A percentile compares a stretch with the other conserved stretches of the same genome.
These are phyloP conservation scores for Lithobates sylvaticus DNA, from an alignment of 2,797 vertebrate genomes.

Conservation along the genomic window DNA sequence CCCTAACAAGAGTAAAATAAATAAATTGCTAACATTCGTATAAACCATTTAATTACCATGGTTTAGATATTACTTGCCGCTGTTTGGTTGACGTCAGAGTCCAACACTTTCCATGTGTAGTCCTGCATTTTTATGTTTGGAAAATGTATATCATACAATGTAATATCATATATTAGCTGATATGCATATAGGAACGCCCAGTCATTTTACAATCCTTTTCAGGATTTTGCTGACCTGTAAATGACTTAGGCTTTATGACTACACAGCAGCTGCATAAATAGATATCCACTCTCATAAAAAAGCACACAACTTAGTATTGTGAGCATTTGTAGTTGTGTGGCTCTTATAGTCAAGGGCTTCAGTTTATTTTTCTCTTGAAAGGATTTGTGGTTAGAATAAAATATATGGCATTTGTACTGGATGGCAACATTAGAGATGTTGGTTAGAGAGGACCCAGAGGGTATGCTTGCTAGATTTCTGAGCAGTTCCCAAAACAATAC, in stretches of 20 bases:
- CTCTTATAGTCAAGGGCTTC: not conserved
- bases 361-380: not conserved
- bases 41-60: not conserved
- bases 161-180: not conserved
- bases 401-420: not conserved
- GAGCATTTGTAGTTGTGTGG: not conserved
- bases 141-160: too few relatives aligned
- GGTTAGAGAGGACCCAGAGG: too few relatives aligned
- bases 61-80: not conserved
- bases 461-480: too few relatives aligned
- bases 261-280: conserved; percentile 58
- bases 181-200: conserved; percentile 19
- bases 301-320: conserved; percentile 11
- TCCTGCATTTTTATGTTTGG: conserved; percentile 13
- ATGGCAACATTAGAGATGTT: too few relatives aligned
- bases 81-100: not conserved
- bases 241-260: conserved; percentile 52
- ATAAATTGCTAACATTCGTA: not conserved
- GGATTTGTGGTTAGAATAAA: not conserved
- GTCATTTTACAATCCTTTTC: conserved; percentile 44
- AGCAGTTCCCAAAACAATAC: too few relatives aligned
- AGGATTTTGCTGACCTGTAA: conserved; percentile 49
- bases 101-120: not conserved
- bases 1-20: not conserved
- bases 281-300: conserved; percentile 43